Percentiles rank a stretch among this genome's conserved stretches.
phyloP scores from a whole-genome alignment of 2,113 vertebrate species.

The Pseudorasbora parva region DNA sequence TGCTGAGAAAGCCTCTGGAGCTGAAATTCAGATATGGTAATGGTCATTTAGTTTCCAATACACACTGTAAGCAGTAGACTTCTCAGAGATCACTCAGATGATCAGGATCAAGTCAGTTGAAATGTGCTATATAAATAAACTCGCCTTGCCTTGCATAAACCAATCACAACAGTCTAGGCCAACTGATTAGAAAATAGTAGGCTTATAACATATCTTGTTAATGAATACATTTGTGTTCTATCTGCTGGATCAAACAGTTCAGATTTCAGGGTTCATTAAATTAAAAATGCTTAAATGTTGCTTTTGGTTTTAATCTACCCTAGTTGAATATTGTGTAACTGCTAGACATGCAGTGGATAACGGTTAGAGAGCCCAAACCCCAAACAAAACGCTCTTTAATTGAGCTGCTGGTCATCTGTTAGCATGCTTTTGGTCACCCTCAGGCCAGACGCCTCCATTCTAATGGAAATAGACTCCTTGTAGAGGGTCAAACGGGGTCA shows the following conservation, averaged over 20 bases:
- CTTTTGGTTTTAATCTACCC: neutral
- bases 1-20: too few relatives aligned
- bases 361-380: neutral
- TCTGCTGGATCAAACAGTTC: neutral
- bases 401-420: slow-evolving; percentile 45
- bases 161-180: too few relatives aligned
- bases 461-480: slow-evolving; percentile 70
- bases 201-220: neutral
- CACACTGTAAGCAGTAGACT: too few relatives aligned
- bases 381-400: neutral
- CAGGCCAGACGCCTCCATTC: slow-evolving; percentile 61
- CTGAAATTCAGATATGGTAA: too few relatives aligned
- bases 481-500: slow-evolving; percentile 65
- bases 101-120: too few relatives aligned
- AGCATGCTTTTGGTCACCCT: slow-evolving; percentile 47
- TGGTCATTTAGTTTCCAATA: too few relatives aligned
- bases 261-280: neutral
- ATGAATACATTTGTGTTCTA: neutral
- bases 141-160: too few relatives aligned
- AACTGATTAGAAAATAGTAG: too few relatives aligned
- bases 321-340: neutral
- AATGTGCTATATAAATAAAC: too few relatives aligned
- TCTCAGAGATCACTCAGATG: too few relatives aligned
- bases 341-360: neutral
- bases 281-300: neutral